Conservation (phyloP, 2,888 invertebrate species). For the Eueremaeus valkanovi region DNA sequence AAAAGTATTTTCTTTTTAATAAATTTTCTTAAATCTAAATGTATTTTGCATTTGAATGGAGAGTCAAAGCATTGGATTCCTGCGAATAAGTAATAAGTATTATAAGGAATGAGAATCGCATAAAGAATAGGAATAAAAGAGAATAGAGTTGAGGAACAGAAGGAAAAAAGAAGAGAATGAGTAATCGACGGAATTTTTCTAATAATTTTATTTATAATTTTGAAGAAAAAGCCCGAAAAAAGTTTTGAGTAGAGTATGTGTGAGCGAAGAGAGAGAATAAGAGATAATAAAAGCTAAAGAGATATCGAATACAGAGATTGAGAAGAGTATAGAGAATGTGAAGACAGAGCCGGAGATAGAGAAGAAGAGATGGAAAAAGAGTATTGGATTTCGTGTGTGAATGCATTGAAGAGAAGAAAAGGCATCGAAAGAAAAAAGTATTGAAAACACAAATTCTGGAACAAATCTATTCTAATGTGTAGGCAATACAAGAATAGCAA, state of each 20-base stretch:
- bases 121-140: background rate
- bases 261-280: background rate
- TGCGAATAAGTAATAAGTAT: background rate
- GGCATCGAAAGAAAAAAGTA: slow-evolving; percentile 11
- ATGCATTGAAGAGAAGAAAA: background rate
- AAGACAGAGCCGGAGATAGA: background rate
- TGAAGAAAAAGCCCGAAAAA: slow-evolving; percentile 6
- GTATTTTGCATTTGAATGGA: slow-evolving; percentile 15
- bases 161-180: background rate
- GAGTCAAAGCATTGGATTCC: background rate
- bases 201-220: slow-evolving; percentile 28
- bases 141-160: background rate
- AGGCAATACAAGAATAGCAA: background rate
- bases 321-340: too few relatives aligned
- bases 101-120: background rate
- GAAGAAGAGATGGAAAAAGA: background rate
- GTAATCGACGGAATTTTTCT: background rate
- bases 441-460: slow-evolving; percentile 27
- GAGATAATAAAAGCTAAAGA: slow-evolving; percentile 11
- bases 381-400: slow-evolving; percentile 1
- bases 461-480: slow-evolving; percentile 32
- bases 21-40: slow-evolving; percentile 12
- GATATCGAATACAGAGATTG: background rate
- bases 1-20: background rate
- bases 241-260: background rate